phyloP scores from a whole-genome alignment of 2,113 vertebrate genomes.

The Hymenochirus boettgeri region DNA sequence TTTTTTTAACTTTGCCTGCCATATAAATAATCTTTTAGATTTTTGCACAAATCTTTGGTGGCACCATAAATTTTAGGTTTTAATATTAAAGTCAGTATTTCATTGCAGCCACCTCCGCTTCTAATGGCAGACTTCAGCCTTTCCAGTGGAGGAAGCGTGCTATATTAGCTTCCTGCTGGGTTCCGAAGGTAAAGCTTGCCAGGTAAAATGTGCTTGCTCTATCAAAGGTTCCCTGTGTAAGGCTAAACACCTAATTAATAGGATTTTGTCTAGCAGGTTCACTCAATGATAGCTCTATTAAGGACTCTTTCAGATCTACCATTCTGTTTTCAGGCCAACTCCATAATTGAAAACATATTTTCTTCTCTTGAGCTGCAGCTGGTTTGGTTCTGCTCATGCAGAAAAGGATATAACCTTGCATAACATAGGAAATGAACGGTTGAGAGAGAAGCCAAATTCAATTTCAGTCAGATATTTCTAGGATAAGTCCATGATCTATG shows the following conservation, averaged over 20 bases:
- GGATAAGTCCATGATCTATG: constrained; percentile 75
- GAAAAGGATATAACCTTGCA: constrained; percentile 82
- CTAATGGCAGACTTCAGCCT: constrained; percentile 33
- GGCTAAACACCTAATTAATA: constrained; percentile 52
- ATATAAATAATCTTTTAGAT: constrained; percentile 25
- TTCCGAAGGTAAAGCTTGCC: constrained; percentile 34
- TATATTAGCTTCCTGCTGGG: constrained; percentile 32
- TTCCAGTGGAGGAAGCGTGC: constrained; percentile 34
- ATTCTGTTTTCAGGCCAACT: constrained; percentile 66
- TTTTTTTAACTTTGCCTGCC: too few relatives aligned
- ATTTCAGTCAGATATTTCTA: constrained; percentile 81
- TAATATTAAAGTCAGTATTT: constrained; percentile 21
- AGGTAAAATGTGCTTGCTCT: constrained; percentile 34
- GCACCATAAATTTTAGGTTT: constrained; percentile 9
- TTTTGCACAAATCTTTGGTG: not conserved
- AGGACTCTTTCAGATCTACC: constrained; percentile 59
- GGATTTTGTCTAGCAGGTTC: constrained; percentile 55
- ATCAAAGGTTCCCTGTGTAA: constrained; percentile 47
- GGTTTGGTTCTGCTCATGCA: constrained; percentile 80
- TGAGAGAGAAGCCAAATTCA: constrained; percentile 85
- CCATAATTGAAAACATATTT: constrained; percentile 79
- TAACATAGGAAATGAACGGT: constrained; percentile 84
- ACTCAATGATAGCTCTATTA: constrained; percentile 72
- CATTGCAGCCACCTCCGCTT: constrained; percentile 20
- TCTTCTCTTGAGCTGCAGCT: constrained; percentile 73